Conservation (phyloP, 2,888 invertebrate genomes). For the Ichneumon xanthorius region DNA sequence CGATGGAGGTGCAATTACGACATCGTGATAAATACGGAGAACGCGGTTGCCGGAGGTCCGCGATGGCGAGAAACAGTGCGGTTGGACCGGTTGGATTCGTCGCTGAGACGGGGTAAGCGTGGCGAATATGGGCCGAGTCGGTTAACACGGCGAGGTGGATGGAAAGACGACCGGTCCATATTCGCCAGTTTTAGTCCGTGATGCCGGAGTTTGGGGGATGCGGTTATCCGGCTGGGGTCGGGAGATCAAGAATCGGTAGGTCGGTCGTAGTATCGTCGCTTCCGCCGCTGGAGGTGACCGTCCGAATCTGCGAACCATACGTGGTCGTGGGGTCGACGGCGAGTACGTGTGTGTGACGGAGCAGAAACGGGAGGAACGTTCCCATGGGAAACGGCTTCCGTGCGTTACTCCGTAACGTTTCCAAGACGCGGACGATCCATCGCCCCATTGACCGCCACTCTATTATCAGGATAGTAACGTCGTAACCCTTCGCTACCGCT, state of each 20-base stretch:
- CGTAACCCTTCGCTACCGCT: slow-evolving; percentile 75
- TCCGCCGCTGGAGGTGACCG: not conserved
- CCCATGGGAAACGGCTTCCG: slow-evolving; percentile 74
- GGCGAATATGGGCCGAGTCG: too few species aligned
- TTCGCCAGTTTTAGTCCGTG: too few species aligned
- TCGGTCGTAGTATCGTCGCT: not conserved
- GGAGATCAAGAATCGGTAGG: slow-evolving; percentile 18
- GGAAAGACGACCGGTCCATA: too few species aligned
- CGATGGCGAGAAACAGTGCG: not conserved
- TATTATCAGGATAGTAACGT: slow-evolving; percentile 81
- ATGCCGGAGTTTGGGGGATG: too few species aligned
- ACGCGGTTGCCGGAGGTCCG: not conserved
- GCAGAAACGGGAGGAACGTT: slow-evolving; percentile 65
- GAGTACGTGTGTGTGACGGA: slow-evolving; percentile 9
- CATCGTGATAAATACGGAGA: not conserved
- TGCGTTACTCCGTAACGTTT: slow-evolving; percentile 73
- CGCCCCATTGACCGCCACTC: slow-evolving; percentile 81
- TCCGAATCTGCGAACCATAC: slow-evolving; percentile 24
- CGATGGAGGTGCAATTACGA: not conserved
- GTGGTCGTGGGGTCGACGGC: not conserved
- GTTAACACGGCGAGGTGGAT: too few species aligned
- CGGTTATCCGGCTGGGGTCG: too few species aligned
- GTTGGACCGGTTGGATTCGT: not conserved
- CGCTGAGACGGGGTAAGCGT: not conserved
- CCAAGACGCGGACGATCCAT: slow-evolving; percentile 76